A percentile compares a stretch with the other conserved stretches of the same genome.
Evolutionary conservation across 2,888 invertebrate species (phyloP).

Genomic region (Dyspetes luteomarginatus): DNA sequence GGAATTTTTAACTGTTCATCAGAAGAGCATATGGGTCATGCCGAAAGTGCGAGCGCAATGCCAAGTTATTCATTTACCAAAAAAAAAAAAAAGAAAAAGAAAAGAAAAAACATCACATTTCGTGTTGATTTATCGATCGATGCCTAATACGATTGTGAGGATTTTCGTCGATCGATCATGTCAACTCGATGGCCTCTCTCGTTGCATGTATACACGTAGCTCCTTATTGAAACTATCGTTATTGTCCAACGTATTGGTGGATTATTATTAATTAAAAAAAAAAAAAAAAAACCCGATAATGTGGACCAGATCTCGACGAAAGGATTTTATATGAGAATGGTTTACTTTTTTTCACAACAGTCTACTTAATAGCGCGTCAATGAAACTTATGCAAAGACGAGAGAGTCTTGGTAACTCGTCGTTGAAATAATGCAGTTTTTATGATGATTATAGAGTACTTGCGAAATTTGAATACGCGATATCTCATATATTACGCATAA

Average conservation of each 20-base stretch:
- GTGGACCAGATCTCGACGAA: slow-evolving; percentile 58
- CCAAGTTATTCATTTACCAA: slow-evolving; percentile 31
- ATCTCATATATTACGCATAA: slow-evolving; percentile 29
- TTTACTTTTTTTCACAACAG: slow-evolving; percentile 39
- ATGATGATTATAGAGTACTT: neutral
- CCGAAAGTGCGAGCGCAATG: neutral
- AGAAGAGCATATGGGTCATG: slow-evolving; percentile 14
- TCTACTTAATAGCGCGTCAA: slow-evolving; percentile 43
- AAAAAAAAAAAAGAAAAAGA: slow-evolving; percentile 19
- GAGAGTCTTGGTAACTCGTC: neutral
- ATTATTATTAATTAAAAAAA: neutral
- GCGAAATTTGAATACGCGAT: neutral
- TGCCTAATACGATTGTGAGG: neutral
- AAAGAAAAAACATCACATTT: neutral
- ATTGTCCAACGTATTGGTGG: slow-evolving; percentile 17
- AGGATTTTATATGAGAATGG: slow-evolving; percentile 27
- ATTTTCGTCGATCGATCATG: neutral
- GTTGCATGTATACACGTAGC: slow-evolving; percentile 22
- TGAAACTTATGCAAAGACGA: slow-evolving; percentile 18
- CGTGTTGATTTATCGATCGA: neutral
- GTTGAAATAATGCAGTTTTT: slow-evolving; percentile 7
- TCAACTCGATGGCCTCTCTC: slow-evolving; percentile 20
- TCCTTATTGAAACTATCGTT: slow-evolving; percentile 35
- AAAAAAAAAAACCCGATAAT: slow-evolving; percentile 34
- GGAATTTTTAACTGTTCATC: slow-evolving; percentile 38